These are phyloP conservation scores for Echinarachnius parma DNA, from an alignment of 53 echinoderm and acorn worm species.

Conservation along the genomic window DNA sequence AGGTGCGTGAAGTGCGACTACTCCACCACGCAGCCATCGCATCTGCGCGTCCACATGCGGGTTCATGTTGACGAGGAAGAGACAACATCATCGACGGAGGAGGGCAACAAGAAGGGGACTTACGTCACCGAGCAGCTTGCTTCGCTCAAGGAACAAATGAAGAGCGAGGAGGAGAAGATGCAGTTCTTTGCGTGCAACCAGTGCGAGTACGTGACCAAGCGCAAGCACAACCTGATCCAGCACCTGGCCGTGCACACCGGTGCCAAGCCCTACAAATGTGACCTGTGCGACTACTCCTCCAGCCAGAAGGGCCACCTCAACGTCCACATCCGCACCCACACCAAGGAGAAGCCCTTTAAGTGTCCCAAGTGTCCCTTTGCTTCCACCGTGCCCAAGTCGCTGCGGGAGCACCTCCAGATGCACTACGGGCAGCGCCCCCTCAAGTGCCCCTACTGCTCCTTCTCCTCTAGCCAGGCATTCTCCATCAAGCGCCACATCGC, in stretches of 20 bases:
- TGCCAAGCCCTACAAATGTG: constrained; percentile 79
- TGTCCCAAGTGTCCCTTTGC: constrained; percentile 89
- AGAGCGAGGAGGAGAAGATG: constrained; percentile 60
- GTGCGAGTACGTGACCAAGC: constrained; percentile 68
- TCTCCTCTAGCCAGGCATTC: constrained; percentile 79
- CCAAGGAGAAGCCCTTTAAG: constrained; percentile 79
- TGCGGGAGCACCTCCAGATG: constrained; percentile 79
- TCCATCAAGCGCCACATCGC: constrained; percentile 79
- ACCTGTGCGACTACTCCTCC: constrained; percentile 71
- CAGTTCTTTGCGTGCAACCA: constrained; percentile 61
- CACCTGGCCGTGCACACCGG: constrained; percentile 84
- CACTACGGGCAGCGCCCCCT: constrained; percentile 78
- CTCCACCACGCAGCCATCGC: constrained; percentile 74
- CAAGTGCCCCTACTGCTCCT: constrained; percentile 81
- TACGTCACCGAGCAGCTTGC: constrained; percentile 58
- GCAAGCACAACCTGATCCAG: constrained; percentile 80
- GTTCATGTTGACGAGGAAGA: constrained; percentile 64
- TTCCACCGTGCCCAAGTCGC: constrained; percentile 84
- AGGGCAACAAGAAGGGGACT: constrained; percentile 56
- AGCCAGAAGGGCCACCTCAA: constrained; percentile 90
- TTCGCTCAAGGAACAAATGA: constrained; percentile 52
- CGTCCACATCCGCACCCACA: constrained; percentile 82
- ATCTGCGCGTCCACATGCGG: constrained; percentile 73
- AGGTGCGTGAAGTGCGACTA: constrained; percentile 75
- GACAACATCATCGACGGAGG: constrained; percentile 50